Conservation (phyloP, 2,113 vertebrate species). For the Thermophis baileyi region DNA sequence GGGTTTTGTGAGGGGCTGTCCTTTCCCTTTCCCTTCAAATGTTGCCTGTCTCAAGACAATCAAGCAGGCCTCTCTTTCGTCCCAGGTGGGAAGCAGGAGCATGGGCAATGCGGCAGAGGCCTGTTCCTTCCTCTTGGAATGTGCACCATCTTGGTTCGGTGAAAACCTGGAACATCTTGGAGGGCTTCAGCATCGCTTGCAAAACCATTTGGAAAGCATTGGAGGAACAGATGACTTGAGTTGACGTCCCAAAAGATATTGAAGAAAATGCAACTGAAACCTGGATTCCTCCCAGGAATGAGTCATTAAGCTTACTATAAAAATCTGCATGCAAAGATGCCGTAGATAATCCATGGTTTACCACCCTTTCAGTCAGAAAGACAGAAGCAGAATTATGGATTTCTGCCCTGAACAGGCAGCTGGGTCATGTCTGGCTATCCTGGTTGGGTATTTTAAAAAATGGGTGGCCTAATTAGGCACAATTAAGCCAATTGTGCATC, state of each 20-base stretch:
- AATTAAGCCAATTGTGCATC: not conserved
- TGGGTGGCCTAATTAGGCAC: not conserved
- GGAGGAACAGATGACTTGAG: not conserved
- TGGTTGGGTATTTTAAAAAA: not conserved
- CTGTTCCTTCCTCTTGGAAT: not conserved
- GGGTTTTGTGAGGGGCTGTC: not conserved
- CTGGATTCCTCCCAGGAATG: not conserved
- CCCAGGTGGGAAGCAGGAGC: not conserved
- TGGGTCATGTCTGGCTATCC: not conserved
- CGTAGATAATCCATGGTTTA: not conserved
- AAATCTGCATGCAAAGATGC: not conserved
- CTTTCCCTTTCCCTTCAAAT: not conserved
- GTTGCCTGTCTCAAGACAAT: not conserved
- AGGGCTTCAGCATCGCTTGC: not conserved
- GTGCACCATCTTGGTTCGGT: not conserved
- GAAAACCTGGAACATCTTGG: not conserved
- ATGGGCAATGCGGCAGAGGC: not conserved
- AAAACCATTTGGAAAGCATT: not conserved
- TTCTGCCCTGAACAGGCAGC: not conserved
- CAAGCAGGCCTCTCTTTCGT: not conserved
- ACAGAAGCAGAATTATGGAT: not conserved
- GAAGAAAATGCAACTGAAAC: not conserved
- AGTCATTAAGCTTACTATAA: not conserved
- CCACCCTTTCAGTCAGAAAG: not conserved
- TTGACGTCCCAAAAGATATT: not conserved